Evolutionary conservation across 2,113 vertebrate species (phyloP).

Genomic region (Mus musculus): DNA sequence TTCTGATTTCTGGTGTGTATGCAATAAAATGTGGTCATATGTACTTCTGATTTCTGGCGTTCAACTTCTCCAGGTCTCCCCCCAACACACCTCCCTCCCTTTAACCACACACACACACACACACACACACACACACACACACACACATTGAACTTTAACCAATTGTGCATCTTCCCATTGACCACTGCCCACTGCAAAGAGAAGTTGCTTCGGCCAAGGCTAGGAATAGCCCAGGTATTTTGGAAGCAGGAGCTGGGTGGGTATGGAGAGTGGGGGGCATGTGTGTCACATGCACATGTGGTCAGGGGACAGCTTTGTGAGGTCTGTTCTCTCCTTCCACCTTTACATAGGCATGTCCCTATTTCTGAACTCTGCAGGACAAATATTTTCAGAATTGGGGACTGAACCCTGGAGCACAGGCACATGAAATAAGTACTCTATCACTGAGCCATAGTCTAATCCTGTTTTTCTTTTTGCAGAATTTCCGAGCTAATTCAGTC

Average conservation of each 20-base stretch:
- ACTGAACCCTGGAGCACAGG: no score
- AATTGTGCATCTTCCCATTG: neutral
- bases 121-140: no score
- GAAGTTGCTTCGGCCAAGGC: neutral
- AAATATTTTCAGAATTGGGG: neutral
- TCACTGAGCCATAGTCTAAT: neutral
- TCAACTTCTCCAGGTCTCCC: neutral
- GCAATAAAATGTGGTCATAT: neutral
- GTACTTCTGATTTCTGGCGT: neutral
- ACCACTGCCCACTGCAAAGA: neutral
- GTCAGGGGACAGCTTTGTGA: neutral
- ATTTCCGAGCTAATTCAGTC: neutral
- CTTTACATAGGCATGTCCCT: neutral
- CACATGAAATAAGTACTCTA: no score
- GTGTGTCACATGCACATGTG: neutral
- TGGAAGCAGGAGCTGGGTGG: neutral
- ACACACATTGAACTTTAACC: neutral
- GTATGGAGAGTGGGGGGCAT: neutral
- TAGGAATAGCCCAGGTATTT: neutral
- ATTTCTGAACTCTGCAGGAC: neutral
- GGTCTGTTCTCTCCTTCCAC: neutral
- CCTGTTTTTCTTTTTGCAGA: neutral
- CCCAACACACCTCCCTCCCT: neutral
- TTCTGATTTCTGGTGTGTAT: neutral
- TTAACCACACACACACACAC: neutral